A percentile compares a stretch with the other conserved stretches of the same genome.
Evolutionary conservation across 1,140 invertebrate genomes (phyloP).

Genomic region (Leptinotarsa texana): DNA sequence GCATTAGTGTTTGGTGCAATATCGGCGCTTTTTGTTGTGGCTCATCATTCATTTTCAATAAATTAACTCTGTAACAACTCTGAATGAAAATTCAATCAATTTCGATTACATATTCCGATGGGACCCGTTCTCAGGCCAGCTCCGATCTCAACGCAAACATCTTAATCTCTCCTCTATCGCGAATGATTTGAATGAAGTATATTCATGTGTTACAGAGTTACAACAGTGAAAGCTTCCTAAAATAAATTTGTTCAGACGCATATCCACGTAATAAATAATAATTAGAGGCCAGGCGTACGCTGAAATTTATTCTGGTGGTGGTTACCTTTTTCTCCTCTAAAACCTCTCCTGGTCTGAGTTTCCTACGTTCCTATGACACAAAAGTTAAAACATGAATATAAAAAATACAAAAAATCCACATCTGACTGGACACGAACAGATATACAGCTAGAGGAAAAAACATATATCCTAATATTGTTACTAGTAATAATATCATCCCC

Average conservation of each 20-base stretch:
- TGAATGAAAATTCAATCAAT: neutral
- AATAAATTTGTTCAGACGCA: slow-evolving; percentile 12
- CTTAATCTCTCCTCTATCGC: neutral
- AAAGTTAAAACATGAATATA: slow-evolving; percentile 40
- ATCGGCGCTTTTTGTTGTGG: slow-evolving; percentile 4
- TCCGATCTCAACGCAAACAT: too few relatives aligned
- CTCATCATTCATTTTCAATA: slow-evolving; percentile 7
- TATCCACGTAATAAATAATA: slow-evolving; percentile 4
- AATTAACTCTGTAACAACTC: slow-evolving; percentile 6
- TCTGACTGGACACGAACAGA: slow-evolving; percentile 18
- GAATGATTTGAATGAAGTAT: neutral
- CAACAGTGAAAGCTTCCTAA: slow-evolving; percentile 24
- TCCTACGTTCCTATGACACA: slow-evolving; percentile 61
- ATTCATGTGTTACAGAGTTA: slow-evolving; percentile 25
- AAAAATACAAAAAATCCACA: slow-evolving; percentile 30
- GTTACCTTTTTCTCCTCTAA: slow-evolving; percentile 92
- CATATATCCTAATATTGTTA: too few relatives aligned
- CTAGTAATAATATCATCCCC: too few relatives aligned
- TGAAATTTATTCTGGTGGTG: slow-evolving; percentile 57
- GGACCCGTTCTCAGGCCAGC: too few relatives aligned
- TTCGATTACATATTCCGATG: neutral
- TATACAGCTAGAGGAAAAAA: slow-evolving; percentile 28
- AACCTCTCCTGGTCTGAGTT: slow-evolving; percentile 90
- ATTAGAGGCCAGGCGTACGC: slow-evolving; percentile 39
- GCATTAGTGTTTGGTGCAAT: slow-evolving; percentile 26